Evolutionary conservation across 2,888 invertebrate species (phyloP).

Genomic region (Eurytoma adleriae): DNA sequence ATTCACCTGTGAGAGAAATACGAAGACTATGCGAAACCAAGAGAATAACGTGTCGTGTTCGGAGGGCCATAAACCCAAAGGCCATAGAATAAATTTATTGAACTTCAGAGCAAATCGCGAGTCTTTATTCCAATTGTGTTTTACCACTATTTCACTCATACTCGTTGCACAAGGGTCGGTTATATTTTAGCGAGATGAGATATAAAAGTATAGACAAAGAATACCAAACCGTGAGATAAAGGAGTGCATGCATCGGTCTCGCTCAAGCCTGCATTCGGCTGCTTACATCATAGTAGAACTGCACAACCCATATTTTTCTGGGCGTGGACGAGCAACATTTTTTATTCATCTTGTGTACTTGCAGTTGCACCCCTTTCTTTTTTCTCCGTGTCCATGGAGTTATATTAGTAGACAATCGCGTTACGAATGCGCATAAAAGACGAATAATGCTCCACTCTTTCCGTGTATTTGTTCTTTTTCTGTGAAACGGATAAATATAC

Average conservation of each 20-base stretch:
- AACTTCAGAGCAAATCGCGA: constrained; percentile 58
- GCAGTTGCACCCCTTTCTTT: constrained; percentile 34
- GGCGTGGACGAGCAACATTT: background rate
- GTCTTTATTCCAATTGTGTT: constrained; percentile 55
- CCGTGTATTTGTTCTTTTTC: too few relatives aligned
- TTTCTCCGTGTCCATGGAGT: background rate
- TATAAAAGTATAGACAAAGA: background rate
- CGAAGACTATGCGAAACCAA: constrained; percentile 47
- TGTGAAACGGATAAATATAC: too few relatives aligned
- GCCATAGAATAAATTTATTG: constrained; percentile 59
- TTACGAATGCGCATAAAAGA: constrained; percentile 38
- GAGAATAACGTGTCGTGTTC: constrained; percentile 57
- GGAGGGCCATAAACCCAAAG: constrained; percentile 61
- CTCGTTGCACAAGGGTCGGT: background rate
- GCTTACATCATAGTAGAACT: background rate
- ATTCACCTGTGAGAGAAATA: constrained; percentile 46
- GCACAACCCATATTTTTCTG: constrained; percentile 21
- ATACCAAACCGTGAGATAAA: background rate
- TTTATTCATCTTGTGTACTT: constrained; percentile 21
- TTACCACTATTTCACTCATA: background rate
- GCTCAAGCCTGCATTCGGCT: constrained; percentile 11
- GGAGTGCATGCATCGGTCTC: background rate
- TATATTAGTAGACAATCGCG: background rate
- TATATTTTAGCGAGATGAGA: background rate
- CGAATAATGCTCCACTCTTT: background rate